Percentiles rank a stretch among this genome's conserved stretches.
These are phyloP conservation scores for Poliocrania exsul DNA, from an alignment of 2,797 vertebrate genomes.

Conservation along the genomic window DNA sequence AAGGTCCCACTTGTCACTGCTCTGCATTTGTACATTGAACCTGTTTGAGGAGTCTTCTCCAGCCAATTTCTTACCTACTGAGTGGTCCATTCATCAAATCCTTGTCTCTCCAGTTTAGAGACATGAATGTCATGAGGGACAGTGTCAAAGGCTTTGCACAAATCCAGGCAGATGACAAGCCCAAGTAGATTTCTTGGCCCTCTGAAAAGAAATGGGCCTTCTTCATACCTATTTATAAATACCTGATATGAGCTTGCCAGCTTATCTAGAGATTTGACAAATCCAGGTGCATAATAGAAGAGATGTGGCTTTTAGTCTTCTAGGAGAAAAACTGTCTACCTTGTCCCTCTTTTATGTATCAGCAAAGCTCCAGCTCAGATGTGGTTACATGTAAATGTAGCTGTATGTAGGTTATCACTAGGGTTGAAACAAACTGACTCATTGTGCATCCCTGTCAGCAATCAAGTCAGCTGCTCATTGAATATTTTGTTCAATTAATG, in stretches of 20 bases:
- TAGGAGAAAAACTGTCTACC: rapidly evolving
- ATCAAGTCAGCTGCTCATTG: neutral
- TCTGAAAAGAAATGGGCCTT: neutral
- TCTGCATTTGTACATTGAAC: too few relatives aligned
- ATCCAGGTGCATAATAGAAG: neutral
- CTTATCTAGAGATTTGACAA: neutral
- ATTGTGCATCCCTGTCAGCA: neutral
- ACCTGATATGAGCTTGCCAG: neutral
- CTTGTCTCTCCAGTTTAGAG: neutral
- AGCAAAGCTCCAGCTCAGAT: neutral
- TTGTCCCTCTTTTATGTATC: rapidly evolving
- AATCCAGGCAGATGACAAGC: neutral
- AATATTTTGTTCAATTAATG: neutral
- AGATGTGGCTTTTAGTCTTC: neutral
- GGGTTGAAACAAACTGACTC: neutral
- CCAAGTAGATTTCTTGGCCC: neutral
- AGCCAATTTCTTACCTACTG: neutral
- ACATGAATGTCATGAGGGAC: neutral
- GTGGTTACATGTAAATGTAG: rapidly evolving
- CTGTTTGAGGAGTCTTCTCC: neutral
- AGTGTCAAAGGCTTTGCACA: neutral
- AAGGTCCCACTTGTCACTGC: neutral
- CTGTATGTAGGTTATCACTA: neutral
- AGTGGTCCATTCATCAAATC: neutral
- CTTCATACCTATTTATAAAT: neutral